phyloP scores from a whole-genome alignment of 2,113 vertebrate genomes.

The Gyps fulvus region DNA sequence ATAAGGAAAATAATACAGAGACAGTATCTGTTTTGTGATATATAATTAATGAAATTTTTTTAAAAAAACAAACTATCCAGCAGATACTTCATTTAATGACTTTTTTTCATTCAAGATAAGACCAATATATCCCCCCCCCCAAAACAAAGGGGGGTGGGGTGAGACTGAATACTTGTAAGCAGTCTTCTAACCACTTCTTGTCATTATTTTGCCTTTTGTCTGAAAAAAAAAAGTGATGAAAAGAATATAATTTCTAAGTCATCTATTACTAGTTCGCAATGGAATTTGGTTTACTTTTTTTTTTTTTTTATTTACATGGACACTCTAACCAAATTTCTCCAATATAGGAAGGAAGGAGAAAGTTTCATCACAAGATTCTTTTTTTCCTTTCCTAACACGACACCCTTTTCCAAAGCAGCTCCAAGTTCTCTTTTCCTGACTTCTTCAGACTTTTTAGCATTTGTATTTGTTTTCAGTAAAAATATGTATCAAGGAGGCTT shows the following conservation, averaged over 20 bases:
- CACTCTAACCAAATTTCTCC: neutral
- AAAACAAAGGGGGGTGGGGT: neutral
- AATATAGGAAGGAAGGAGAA: neutral
- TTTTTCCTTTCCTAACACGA: neutral
- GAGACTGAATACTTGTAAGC: neutral
- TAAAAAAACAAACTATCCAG: slow-evolving; percentile 7
- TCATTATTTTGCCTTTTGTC: neutral
- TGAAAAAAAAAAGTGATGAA: neutral
- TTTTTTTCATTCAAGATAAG: slow-evolving; percentile 51
- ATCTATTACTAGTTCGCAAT: neutral
- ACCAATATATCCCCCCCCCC: neutral
- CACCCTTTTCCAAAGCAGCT: neutral
- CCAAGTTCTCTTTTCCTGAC: neutral
- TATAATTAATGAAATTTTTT: slow-evolving; percentile 28
- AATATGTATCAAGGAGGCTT: neutral
- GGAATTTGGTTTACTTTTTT: neutral
- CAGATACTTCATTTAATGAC: slow-evolving; percentile 47
- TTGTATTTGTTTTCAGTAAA: neutral
- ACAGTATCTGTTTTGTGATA: slow-evolving; percentile 33
- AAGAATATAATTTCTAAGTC: neutral
- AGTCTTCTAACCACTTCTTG: neutral
- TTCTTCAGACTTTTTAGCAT: neutral
- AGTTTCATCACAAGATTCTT: neutral
- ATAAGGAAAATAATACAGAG: slow-evolving; percentile 56
- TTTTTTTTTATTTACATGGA: neutral